phyloP scores from a whole-genome alignment of 2,797 vertebrate species.

The Pygocentrus nattereri region DNA sequence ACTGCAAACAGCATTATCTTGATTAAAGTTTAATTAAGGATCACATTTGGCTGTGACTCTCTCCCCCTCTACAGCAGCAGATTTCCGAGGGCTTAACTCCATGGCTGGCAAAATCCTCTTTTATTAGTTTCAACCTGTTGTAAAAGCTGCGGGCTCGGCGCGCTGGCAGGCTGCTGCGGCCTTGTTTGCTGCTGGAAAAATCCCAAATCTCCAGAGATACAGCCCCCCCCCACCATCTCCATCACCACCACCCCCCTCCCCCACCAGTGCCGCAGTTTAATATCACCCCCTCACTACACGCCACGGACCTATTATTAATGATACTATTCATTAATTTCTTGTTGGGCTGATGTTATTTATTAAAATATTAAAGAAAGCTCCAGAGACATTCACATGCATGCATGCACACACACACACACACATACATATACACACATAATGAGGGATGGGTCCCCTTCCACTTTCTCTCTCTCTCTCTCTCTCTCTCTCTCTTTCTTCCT shows the following conservation, averaged over 20 bases:
- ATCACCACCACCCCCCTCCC: conserved; percentile 71
- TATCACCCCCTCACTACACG: conserved; percentile 99
- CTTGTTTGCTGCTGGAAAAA: conserved; percentile 99
- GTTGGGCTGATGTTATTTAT: conserved; percentile 99
- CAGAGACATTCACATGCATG: conserved; percentile 78
- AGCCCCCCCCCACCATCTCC: conserved; percentile 83
- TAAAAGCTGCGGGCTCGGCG: conserved; percentile 99
- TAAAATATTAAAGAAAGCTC: conserved; percentile 99
- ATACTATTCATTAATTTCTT: conserved; percentile 99
- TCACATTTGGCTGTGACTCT: conserved; percentile 99
- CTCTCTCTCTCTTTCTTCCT: conserved; percentile 11
- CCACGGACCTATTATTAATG: conserved; percentile 99
- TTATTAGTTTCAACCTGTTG: conserved; percentile 99
- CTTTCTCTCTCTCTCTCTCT: conserved; percentile 23
- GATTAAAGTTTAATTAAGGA: conserved; percentile 99
- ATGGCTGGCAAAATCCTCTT: conserved; percentile 99
- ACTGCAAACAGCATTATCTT: conserved; percentile 94
- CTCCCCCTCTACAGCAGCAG: conserved; percentile 99
- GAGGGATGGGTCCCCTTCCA: conserved; percentile 88
- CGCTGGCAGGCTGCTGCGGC: conserved; percentile 92
- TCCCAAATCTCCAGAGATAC: conserved; percentile 96
- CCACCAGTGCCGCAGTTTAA: conserved; percentile 99
- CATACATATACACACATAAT: conserved; percentile 81
- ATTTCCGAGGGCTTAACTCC: conserved; percentile 99
- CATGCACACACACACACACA: background rate